A percentile compares a stretch with the other conserved stretches of the same genome.
Conservation (phyloP, 2,888 invertebrate genomes). For the Melanargia galathea region DNA sequence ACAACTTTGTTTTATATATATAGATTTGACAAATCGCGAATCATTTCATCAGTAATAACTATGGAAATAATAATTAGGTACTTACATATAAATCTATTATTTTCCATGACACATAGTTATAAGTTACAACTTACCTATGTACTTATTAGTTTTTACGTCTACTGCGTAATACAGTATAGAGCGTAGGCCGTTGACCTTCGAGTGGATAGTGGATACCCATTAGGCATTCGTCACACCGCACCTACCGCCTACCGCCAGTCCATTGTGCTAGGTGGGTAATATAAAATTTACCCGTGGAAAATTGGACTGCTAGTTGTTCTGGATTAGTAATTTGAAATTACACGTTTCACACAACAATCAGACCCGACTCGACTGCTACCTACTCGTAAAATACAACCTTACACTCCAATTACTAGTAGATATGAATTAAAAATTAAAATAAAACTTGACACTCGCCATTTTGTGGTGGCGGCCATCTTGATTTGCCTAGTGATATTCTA, state of each 20-base stretch:
- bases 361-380: neutral
- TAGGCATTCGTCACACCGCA: conserved; percentile 9
- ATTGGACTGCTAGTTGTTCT: conserved; percentile 1
- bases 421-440: too few species aligned
- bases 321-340: conserved; percentile 5
- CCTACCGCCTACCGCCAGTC: neutral
- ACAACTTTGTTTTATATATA: too few species aligned
- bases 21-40: too few species aligned
- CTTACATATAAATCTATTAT: too few species aligned
- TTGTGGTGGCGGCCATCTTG: too few species aligned
- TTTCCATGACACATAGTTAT: too few species aligned
- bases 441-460: too few species aligned
- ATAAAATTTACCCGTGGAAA: conserved; percentile 6
- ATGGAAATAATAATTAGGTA: too few species aligned
- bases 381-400: too few species aligned
- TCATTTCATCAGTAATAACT: too few species aligned
- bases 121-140: neutral
- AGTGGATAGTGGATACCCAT: neutral
- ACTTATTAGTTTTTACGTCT: neutral
- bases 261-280: conserved; percentile 3
- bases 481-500: too few species aligned
- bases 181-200: neutral
- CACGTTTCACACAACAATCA: neutral
- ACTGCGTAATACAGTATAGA: neutral
- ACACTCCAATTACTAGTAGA: too few species aligned